Evolutionary conservation across 2,888 invertebrate genomes (phyloP), one percentile per base, ranked within the genome.

Genomic region (Hydrotaea diabolus): DNA sequence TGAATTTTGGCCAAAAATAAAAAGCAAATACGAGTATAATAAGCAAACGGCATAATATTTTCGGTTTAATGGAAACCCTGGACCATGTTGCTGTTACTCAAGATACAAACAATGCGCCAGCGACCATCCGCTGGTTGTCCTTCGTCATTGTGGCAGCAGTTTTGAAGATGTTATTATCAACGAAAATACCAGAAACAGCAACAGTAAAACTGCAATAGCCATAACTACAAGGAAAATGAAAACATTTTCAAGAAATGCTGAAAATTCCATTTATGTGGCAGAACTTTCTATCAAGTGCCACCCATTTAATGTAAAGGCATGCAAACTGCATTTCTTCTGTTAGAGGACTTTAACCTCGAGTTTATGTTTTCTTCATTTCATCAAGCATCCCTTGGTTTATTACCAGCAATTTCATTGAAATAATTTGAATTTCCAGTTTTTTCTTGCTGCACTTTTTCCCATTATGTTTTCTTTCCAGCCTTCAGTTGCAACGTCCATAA

Each of bases 281-380:
- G 23, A 59, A 23, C 11, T 31, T n/a, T 36, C 39, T 7, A 15
- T 72, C 36, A 57, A 26, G 23, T 59, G 13, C 19, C 1, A 0
- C 57, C 62, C 55, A 57, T 72, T 46, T 83, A 74, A 71, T 77
- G 77, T 83, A 83, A 83, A 77, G 80, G 77, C 74, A 80, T 80
- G 80, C 83, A 83, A 77, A 83, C 77, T 74, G 77, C 80, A 77
- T 77, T 77, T 80, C 57, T 7, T 19, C 23, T 15, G 57, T 11
- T 49, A 69, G 74, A 74, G 83, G 73, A 77, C 77, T 62, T 80
- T 83, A 71, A 80, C 74, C 83, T 80, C 77, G 49, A 7, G 55
- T 57, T 62, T 53, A 19, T 53, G 17, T 43, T 23, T 71, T 69
- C 43, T 17, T 26, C 13, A 23, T 59, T 55, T 23, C 1, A n/a